Percentiles rank a stretch among this genome's conserved stretches.
Conservation (phyloP, 2,888 invertebrate species). For the Dicyrtomina minuta region DNA sequence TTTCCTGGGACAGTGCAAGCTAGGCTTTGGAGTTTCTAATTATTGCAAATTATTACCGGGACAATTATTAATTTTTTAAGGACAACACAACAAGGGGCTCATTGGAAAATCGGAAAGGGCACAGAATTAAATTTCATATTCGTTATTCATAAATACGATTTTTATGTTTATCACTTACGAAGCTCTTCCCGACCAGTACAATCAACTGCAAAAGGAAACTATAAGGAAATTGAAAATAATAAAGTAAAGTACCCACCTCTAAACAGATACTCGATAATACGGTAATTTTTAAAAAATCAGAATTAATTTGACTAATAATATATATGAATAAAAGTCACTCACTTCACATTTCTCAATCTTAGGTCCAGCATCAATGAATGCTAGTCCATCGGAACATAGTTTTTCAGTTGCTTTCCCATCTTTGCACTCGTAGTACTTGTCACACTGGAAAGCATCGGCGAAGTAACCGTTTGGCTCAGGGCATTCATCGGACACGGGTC, state of each 20-base stretch:
- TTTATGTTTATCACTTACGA: conserved; percentile 65
- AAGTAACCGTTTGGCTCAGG: conserved; percentile 81
- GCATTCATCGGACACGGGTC: conserved; percentile 64
- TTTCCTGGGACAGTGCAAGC: conserved; percentile 73
- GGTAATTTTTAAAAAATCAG: background rate
- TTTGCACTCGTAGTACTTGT: conserved; percentile 75
- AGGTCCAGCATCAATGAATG: conserved; percentile 81
- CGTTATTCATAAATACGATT: conserved; percentile 3
- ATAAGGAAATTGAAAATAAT: conserved; percentile 22
- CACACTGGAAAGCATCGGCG: conserved; percentile 77
- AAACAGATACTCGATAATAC: background rate
- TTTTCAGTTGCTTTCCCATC: conserved; percentile 65
- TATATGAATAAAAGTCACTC: background rate
- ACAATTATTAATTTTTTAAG: conserved; percentile 14
- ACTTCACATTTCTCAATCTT: conserved; percentile 76
- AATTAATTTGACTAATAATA: background rate
- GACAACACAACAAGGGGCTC: too few relatives aligned
- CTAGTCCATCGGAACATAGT: conserved; percentile 84
- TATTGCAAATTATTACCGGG: background rate
- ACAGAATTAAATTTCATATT: too few relatives aligned
- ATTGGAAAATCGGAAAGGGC: too few relatives aligned
- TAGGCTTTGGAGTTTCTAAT: conserved; percentile 71
- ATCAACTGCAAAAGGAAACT: conserved; percentile 66
- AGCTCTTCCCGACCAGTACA: conserved; percentile 74
- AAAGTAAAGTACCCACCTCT: conserved; percentile 9